phyloP scores from a whole-genome alignment of 2,113 vertebrate genomes.

The Parus major region DNA sequence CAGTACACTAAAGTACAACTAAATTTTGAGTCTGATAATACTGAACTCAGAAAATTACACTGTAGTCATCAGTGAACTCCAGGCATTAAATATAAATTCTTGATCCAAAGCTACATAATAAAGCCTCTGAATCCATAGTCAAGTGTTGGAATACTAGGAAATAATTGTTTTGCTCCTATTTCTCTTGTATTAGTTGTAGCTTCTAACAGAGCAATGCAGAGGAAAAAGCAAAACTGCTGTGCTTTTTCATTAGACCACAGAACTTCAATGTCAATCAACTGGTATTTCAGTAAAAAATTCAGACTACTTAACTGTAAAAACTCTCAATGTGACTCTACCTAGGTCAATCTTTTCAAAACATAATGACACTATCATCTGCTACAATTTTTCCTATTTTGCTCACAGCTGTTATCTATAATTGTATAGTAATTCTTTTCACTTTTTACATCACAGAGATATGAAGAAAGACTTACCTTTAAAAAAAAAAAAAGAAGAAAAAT shows the following conservation, averaged over 20 bases:
- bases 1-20: background rate
- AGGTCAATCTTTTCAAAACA: background rate
- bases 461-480: background rate
- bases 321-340: background rate
- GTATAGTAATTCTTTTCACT: background rate
- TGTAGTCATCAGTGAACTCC: background rate
- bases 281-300: background rate
- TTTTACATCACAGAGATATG: background rate
- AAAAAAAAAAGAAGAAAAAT: background rate
- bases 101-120: background rate
- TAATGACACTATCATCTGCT: background rate
- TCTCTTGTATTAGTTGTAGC: background rate
- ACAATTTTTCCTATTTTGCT: background rate
- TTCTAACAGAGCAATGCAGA: background rate
- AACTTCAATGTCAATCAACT: background rate
- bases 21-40: background rate
- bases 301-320: background rate
- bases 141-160: background rate
- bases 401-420: background rate
- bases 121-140: background rate
- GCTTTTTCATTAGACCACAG: background rate
- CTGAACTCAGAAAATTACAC: background rate
- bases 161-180: background rate
- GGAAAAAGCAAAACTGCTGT: background rate
- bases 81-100: background rate